Conservation (phyloP, 2,888 invertebrate genomes). For the Hetaerina titia region DNA sequence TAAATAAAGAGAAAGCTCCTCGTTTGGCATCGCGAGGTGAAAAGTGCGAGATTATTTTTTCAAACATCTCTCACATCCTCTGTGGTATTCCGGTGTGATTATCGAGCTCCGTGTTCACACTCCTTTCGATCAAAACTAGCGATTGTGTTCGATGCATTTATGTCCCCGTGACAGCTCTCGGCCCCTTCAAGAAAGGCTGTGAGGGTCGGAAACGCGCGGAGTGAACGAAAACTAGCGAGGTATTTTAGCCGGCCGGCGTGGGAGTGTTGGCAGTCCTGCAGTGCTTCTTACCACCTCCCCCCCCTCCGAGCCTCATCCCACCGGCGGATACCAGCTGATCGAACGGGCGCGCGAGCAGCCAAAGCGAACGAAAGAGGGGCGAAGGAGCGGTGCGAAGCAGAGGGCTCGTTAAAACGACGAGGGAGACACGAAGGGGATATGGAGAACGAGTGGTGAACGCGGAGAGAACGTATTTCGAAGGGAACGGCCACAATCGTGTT, state of each 20-base stretch:
- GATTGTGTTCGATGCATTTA: no score
- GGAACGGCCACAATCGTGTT: not conserved
- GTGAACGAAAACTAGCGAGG: not conserved
- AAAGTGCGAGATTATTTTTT: not conserved
- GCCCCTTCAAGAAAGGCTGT: not conserved
- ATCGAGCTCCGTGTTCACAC: no score
- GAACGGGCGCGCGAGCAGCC: constrained; percentile 5
- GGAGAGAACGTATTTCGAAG: not conserved
- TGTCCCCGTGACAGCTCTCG: not conserved
- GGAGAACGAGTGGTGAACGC: not conserved
- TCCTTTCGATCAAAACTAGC: no score
- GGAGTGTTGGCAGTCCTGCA: constrained; percentile 43
- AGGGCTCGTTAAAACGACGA: not conserved
- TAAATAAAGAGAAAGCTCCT: not conserved
- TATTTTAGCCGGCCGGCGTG: not conserved
- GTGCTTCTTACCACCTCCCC: constrained; percentile 19
- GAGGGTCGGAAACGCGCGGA: constrained; percentile 18
- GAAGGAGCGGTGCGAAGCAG: constrained; percentile 12
- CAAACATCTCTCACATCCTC: no score
- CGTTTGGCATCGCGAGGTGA: not conserved
- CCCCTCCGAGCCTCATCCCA: constrained; percentile 24
- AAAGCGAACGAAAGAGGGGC: not conserved
- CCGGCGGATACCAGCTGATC: constrained; percentile 58
- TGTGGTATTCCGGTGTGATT: no score
- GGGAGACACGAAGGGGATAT: not conserved